Evolutionary conservation across 2,888 invertebrate genomes (phyloP), one percentile per base, ranked within the genome.

Genomic region (Cheilosia grossa): DNA sequence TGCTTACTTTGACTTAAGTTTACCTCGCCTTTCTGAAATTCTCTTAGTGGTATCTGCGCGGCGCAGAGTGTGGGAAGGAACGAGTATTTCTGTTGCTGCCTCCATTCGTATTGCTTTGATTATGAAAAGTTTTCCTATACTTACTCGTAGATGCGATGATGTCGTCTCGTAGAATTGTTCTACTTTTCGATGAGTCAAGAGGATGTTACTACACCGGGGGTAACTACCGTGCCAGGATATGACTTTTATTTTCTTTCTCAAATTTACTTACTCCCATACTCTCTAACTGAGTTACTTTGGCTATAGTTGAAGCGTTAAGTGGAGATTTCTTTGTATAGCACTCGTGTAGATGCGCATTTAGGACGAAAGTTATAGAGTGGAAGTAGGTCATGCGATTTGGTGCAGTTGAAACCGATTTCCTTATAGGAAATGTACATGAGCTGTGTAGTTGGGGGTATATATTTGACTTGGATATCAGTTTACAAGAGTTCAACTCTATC

Each of bases 361-460:
- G 59, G 58, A 33, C 40, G 53, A 64, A 64, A 75, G 81, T 82
- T 44, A 27, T 44, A 24, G 21, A 21, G 30, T 37, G 19, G 37
- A 64, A 77, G 44, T 82, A 70, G 82, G 77, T 77, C 82, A 72
- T 82, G 64, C 42, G 53, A 64, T 77, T 70, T 66, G 77, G 15
- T 66, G 33, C 21, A 56, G 74, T 64, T 56, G 30, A 64, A 59
- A 56, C 49, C 56, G 56, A 56, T 19, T 47, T 47, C 17, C 42
- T 66, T 47, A 10, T 47, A 47, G 47, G 19, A 47, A 47, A 47
- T 47, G 9, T 47, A 19, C 19, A 19, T 19, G 17, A 7, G 10
- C 7, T 19, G n/a, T 33, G 1, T 2, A 33, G 33, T 37, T 3
- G 3, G 33, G 10, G 3, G 3, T 33, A 37, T 37, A 37, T 37